These are phyloP conservation scores for Harpegnathos saltator DNA, from an alignment of 1,140 invertebrate genomes.

Conservation along the genomic window DNA sequence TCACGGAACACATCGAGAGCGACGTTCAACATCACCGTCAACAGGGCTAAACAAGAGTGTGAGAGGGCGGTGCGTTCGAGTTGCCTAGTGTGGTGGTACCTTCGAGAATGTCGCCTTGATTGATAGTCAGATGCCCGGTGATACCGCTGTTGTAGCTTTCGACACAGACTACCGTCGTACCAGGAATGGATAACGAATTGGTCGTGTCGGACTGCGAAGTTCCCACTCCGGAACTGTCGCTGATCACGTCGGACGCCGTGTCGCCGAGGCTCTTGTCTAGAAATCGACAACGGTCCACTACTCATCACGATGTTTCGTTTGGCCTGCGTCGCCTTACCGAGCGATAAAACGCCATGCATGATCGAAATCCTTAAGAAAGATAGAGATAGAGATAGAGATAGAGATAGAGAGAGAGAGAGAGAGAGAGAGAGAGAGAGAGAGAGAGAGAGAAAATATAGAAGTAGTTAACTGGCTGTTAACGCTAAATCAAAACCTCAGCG, in stretches of 20 bases:
- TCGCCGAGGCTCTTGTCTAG: conserved; percentile 95
- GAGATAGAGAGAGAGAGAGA: conserved; percentile 20
- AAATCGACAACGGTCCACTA: conserved; percentile 75
- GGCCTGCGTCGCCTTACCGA: conserved; percentile 41
- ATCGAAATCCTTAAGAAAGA: conserved; percentile 40
- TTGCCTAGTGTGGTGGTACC: conserved; percentile 86
- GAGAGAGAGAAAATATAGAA: conserved; percentile 21
- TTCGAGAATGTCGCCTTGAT: conserved; percentile 96
- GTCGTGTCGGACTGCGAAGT: conserved; percentile 95
- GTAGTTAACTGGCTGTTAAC: conserved; percentile 49
- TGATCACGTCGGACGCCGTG: conserved; percentile 93
- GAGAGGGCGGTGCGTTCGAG: neutral
- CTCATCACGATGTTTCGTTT: conserved; percentile 36
- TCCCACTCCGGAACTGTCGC: conserved; percentile 95
- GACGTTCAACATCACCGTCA: conserved; percentile 12
- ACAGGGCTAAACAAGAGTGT: conserved; percentile 13
- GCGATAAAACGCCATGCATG: conserved; percentile 66
- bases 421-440: conserved; percentile 17
- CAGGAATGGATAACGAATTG: conserved; percentile 91
- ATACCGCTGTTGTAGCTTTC: conserved; percentile 91
- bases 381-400: conserved; percentile 4
- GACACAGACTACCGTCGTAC: conserved; percentile 94
- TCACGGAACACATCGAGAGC: conserved; percentile 22
- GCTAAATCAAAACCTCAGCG: conserved; percentile 52
- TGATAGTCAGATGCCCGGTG: conserved; percentile 92